Evolutionary conservation across 2,888 invertebrate species (phyloP).

Genomic region (Clivina fossor): DNA sequence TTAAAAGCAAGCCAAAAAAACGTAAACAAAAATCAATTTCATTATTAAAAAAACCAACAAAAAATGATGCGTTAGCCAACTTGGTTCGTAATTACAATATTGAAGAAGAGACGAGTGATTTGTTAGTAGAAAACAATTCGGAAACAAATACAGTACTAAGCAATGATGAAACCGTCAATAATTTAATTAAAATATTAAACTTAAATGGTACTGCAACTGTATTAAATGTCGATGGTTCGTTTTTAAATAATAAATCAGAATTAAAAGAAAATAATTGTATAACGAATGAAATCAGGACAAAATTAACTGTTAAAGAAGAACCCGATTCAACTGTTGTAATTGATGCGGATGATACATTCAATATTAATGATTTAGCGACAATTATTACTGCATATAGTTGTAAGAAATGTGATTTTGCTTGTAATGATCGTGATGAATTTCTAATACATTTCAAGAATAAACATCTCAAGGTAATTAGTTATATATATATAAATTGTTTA

Average conservation of each 20-base stretch:
- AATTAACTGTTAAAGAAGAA: conserved; percentile 17
- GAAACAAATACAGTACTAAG: conserved; percentile 35
- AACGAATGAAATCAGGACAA: conserved; percentile 5
- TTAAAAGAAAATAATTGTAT: conserved; percentile 8
- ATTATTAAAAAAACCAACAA: not conserved
- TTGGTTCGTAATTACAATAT: conserved; percentile 12
- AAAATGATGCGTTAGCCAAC: conserved; percentile 4
- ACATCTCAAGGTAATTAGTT: conserved; percentile 41
- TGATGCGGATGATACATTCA: conserved; percentile 17
- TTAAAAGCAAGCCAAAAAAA: conserved; percentile 9
- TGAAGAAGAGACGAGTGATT: conserved; percentile 25
- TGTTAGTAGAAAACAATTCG: conserved; percentile 42
- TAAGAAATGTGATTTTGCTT: conserved; percentile 48
- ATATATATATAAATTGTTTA: not conserved
- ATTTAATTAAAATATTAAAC: conserved; percentile 44
- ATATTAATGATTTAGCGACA: conserved; percentile 44
- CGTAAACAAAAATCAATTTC: conserved; percentile 1
- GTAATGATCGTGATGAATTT: conserved; percentile 47
- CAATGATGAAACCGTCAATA: conserved; percentile 28
- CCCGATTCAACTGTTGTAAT: conserved; percentile 20
- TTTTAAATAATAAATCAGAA: conserved; percentile 34
- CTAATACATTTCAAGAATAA: conserved; percentile 45
- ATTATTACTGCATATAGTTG: conserved; percentile 49
- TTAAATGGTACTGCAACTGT: conserved; percentile 41
- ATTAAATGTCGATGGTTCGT: conserved; percentile 38